A percentile compares a stretch with the other conserved stretches of the same genome.
These are phyloP conservation scores for Aphis craccivora DNA, from an alignment of 1,140 invertebrate species.

Conservation along the genomic window DNA sequence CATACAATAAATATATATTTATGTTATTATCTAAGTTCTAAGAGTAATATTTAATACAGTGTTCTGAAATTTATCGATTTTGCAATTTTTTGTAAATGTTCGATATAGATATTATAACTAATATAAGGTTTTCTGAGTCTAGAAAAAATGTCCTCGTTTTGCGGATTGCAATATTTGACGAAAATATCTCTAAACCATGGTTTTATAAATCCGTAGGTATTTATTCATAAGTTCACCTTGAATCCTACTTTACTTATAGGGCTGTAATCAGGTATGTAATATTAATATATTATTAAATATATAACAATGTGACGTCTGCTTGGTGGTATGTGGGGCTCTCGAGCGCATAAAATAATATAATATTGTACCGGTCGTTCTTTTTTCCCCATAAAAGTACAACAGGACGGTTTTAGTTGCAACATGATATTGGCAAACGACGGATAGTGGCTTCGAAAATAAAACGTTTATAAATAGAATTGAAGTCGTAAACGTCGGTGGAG, in stretches of 20 bases:
- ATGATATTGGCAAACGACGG: constrained; percentile 32
- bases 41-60: too few relatives aligned
- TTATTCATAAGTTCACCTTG: not conserved
- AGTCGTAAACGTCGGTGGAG: not conserved
- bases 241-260: not conserved
- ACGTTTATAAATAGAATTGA: constrained; percentile 37
- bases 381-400: constrained; percentile 48
- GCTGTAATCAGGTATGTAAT: not conserved
- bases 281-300: not conserved
- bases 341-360: not conserved
- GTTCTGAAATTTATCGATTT: not conserved
- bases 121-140: not conserved
- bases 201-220: not conserved
- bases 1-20: too few relatives aligned
- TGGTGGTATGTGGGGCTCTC: not conserved
- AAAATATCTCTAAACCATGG: not conserved
- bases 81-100: not conserved
- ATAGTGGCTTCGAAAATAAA: constrained; percentile 52
- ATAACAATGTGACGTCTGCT: not conserved
- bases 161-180: not conserved
- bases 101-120: too few relatives aligned
- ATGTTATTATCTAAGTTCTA: too few relatives aligned
- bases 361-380: not conserved
- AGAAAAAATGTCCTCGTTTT: not conserved
- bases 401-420: constrained; percentile 21